These are phyloP conservation scores for Limnephilus auricula DNA, from an alignment of 2,888 invertebrate species.

Conservation along the genomic window DNA sequence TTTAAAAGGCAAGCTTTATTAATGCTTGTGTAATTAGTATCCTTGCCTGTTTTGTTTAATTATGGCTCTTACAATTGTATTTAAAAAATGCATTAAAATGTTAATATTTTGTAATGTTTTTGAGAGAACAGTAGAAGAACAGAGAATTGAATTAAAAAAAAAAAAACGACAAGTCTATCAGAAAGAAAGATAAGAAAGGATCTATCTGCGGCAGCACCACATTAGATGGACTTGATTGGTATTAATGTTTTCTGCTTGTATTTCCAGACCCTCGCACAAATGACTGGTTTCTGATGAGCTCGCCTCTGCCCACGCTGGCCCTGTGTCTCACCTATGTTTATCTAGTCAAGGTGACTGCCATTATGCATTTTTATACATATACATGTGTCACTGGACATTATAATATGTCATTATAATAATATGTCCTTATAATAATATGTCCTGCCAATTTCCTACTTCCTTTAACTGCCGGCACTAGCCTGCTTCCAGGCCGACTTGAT, in stretches of 20 bases:
- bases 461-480: background rate
- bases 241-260: constrained; percentile 54
- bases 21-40: too few relatives aligned
- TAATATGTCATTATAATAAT: too few relatives aligned
- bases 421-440: background rate
- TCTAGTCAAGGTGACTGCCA: constrained; percentile 85
- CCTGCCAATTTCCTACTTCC: constrained; percentile 7
- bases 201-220: too few relatives aligned
- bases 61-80: too few relatives aligned
- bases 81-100: too few relatives aligned
- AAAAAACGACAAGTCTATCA: background rate
- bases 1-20: too few relatives aligned
- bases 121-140: too few relatives aligned
- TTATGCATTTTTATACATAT: background rate
- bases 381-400: too few relatives aligned
- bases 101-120: too few relatives aligned
- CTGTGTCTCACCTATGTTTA: constrained; percentile 94
- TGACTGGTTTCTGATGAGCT: constrained; percentile 95
- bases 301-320: constrained; percentile 93
- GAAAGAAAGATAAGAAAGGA: background rate
- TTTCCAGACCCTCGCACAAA: constrained; percentile 91
- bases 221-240: background rate
- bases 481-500: background rate
- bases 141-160: too few relatives aligned
- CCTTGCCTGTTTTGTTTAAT: too few relatives aligned